phyloP scores from a whole-genome alignment of 2,113 vertebrate genomes.

The Malurus elegans region DNA sequence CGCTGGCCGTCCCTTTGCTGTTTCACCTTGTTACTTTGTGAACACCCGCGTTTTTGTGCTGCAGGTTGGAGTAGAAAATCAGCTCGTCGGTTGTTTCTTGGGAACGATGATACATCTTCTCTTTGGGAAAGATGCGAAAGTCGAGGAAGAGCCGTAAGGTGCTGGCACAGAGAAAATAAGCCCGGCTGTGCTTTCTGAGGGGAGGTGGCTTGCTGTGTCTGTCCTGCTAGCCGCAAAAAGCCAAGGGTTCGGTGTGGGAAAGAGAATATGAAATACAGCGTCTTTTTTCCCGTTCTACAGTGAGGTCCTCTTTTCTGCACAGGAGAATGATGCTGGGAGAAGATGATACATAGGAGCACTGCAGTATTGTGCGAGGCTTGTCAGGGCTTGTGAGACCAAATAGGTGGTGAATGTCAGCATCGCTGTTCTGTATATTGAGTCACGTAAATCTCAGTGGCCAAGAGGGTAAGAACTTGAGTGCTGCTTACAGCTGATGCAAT shows the following conservation, averaged over 20 bases:
- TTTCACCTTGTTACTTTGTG: not conserved
- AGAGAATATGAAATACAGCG: rapidly evolving
- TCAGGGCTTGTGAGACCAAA: not conserved
- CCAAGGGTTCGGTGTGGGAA: not conserved
- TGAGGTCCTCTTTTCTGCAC: not conserved
- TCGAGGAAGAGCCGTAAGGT: not conserved
- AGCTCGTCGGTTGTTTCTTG: not conserved
- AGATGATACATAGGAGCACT: not conserved
- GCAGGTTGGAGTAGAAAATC: not conserved
- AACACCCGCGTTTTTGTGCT: not conserved
- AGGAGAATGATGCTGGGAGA: not conserved
- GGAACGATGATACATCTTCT: not conserved
- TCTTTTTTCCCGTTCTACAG: not conserved
- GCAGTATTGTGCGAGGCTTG: not conserved
- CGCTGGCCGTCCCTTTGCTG: not conserved
- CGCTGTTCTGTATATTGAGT: not conserved
- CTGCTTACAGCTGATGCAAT: not conserved
- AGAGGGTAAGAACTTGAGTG: not conserved
- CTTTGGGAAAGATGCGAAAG: not conserved
- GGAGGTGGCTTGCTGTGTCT: not conserved
- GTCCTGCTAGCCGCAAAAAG: not conserved
- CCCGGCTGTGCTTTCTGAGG: not conserved
- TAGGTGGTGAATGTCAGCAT: not conserved
- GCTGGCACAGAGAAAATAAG: not conserved
- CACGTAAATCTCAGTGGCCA: not conserved